phyloP scores from a whole-genome alignment of 2,797 vertebrate species.

The Spea hammondii region DNA sequence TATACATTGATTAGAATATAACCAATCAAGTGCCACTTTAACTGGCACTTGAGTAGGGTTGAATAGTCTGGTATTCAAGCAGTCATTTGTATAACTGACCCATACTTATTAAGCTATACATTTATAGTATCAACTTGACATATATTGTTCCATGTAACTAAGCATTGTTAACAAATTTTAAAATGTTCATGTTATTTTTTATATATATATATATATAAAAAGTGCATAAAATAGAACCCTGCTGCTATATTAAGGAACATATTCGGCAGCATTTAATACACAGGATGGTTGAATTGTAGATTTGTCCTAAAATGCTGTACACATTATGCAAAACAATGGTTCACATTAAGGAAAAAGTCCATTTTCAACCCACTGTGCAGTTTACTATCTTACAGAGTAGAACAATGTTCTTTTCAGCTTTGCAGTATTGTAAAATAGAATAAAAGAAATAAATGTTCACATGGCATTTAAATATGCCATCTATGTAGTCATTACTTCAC shows the following conservation, averaged over 20 bases:
- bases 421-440: background rate
- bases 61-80: no score
- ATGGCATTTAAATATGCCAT: slow-evolving; percentile 24
- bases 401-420: background rate
- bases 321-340: slow-evolving; percentile 27
- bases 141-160: no score
- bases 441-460: background rate
- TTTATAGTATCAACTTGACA: no score
- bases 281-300: slow-evolving; percentile 4
- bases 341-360: slow-evolving; percentile 3
- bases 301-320: slow-evolving; percentile 10
- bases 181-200: background rate
- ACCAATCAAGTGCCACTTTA: no score
- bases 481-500: slow-evolving; percentile 7
- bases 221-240: background rate
- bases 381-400: slow-evolving; percentile 18
- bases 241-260: slow-evolving; percentile 7
- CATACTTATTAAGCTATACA: no score
- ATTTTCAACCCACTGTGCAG: slow-evolving; percentile 24
- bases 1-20: no score
- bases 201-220: background rate
- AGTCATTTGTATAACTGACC: no score
- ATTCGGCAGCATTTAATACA: slow-evolving; percentile 1
- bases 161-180: background rate
- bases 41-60: no score